A percentile compares a stretch with the other conserved stretches of the same genome.
Evolutionary conservation across 1,140 invertebrate species (phyloP).

Genomic region (Lerema accius): DNA sequence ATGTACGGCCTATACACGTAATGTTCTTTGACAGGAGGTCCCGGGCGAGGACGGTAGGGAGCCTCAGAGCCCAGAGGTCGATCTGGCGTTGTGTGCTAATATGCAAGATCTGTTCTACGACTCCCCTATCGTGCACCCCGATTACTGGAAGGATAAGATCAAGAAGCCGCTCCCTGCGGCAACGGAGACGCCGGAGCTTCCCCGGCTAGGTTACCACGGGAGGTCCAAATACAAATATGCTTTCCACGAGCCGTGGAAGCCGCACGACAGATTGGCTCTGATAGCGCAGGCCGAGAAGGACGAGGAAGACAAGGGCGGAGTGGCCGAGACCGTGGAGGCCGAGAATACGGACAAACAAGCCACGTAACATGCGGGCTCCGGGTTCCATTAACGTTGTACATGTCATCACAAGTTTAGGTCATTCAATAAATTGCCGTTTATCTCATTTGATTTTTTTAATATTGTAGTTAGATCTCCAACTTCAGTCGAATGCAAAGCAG

Average conservation of each 20-base stretch:
- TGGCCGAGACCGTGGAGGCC: slow-evolving; percentile 16
- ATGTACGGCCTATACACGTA: slow-evolving; percentile 36
- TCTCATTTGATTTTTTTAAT: slow-evolving; percentile 1
- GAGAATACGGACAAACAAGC: slow-evolving; percentile 44
- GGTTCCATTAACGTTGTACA: slow-evolving; percentile 43
- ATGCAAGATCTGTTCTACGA: slow-evolving; percentile 59
- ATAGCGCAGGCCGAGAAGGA: slow-evolving; percentile 62
- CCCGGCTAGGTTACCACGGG: slow-evolving; percentile 68
- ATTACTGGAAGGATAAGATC: slow-evolving; percentile 59
- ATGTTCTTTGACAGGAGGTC: slow-evolving; percentile 66
- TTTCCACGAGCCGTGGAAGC: slow-evolving; percentile 73
- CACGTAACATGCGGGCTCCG: slow-evolving; percentile 53
- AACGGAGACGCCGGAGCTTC: slow-evolving; percentile 32
- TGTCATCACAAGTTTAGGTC: slow-evolving; percentile 21
- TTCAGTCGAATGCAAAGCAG: too few relatives aligned
- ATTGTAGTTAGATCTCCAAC: background rate
- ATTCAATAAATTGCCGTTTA: slow-evolving; percentile 27
- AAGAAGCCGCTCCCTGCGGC: slow-evolving; percentile 36
- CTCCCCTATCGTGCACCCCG: slow-evolving; percentile 58
- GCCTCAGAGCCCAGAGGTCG: slow-evolving; percentile 37
- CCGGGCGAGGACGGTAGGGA: slow-evolving; percentile 47
- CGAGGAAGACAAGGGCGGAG: slow-evolving; percentile 39
- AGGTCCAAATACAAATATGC: slow-evolving; percentile 67
- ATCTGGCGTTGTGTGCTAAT: slow-evolving; percentile 17
- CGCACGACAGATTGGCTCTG: slow-evolving; percentile 59